These are phyloP conservation scores for Danaus chrysippus DNA, from an alignment of 2,888 invertebrate genomes.

Conservation along the genomic window DNA sequence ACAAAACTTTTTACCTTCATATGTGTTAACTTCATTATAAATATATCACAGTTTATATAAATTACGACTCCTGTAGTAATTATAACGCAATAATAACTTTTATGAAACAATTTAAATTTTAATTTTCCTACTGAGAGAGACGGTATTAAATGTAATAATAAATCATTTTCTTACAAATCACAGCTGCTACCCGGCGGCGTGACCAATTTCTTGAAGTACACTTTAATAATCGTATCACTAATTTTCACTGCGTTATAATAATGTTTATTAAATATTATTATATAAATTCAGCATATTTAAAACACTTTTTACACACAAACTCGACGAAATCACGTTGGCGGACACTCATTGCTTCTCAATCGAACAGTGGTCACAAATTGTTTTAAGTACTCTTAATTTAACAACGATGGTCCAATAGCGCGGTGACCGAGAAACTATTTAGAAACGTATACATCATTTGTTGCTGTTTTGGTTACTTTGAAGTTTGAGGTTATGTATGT, in stretches of 20 bases:
- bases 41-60: not conserved
- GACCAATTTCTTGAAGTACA: not conserved
- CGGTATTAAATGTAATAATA: not conserved
- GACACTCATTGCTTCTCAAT: slow-evolving; percentile 14
- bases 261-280: not conserved
- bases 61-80: not conserved
- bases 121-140: not conserved
- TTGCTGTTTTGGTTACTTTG: slow-evolving; percentile 15
- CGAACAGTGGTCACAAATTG: slow-evolving; percentile 13
- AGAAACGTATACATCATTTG: not conserved
- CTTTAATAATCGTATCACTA: not conserved
- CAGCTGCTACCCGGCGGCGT: not conserved
- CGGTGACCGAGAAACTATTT: slow-evolving; percentile 3
- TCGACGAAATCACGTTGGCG: slow-evolving; percentile 3
- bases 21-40: not conserved
- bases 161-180: slow-evolving; percentile 1
- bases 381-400: slow-evolving; percentile 25
- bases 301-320: slow-evolving; percentile 12
- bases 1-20: not conserved
- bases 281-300: not conserved
- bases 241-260: not conserved
- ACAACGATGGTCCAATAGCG: slow-evolving; percentile 15
- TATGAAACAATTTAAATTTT: not conserved
- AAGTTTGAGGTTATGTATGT: slow-evolving; percentile 21
- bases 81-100: not conserved